Base-by-base conservation (phyloP, 2,888 invertebrate species). In the Trichacis sp. region DNA sequence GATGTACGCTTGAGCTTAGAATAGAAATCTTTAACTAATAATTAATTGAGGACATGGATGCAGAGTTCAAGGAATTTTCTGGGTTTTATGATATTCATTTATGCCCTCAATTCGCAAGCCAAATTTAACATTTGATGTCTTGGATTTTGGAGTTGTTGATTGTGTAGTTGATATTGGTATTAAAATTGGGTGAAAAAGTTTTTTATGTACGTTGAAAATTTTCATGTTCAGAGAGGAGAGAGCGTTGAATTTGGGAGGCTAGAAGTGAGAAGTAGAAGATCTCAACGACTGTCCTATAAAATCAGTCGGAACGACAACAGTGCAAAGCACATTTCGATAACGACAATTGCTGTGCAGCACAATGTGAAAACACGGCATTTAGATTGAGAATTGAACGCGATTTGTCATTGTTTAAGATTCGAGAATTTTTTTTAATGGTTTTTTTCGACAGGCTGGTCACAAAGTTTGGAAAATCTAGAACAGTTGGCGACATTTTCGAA, bases 261-360 rank as follows among this genome's bases (percentile, higher is more conserved):
- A 2, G 19, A 19, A 8, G 43, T 43, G 18, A 1, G 17, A 1
- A 19, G n/a, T 43, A 43, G 71, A 64, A 64, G 67, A 59, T 73
- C 68, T 64, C 52, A 60, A 54, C 74, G 74, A 71, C 72, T 69
- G 60, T 74, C 73, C 57, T 72, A 70, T 70, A 72, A 73, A 69
- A 72, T 68, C 60, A 73, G 76, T 64, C 64, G 73, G 59, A 78
- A 73, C 70, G 73, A 73, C 61, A 71, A 64, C 70, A 69, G 67
- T 55, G 50, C 71, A 69, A 71, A 73, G 58, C 74, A 72, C 69
- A 69, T 74, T 60, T 71, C 77, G 63, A 69, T 80, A 48, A 73
- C 77, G 69, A 75, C 73, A 62, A 54, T 66, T 58, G 77, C 73
- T 65, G 65, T 77, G 63, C 78, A 76, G 73, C 76, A 72, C 61